These are phyloP conservation scores for Porphyrio hochstetteri DNA, from an alignment of 2,113 vertebrate species.

Conservation along the genomic window DNA sequence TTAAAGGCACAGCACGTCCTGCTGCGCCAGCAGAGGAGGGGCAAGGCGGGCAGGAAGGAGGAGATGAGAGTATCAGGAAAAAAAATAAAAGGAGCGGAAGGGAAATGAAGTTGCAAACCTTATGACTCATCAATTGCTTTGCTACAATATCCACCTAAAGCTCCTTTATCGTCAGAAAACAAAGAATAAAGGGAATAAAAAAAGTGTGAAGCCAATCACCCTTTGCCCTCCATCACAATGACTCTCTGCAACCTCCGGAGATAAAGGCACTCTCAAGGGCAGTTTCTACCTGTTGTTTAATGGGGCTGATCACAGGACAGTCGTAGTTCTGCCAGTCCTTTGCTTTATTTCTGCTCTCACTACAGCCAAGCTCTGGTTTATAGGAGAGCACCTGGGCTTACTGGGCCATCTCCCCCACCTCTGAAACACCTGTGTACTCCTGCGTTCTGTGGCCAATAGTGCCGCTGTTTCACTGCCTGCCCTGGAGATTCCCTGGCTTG, in stretches of 20 bases:
- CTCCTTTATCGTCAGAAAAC: not conserved
- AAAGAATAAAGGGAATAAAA: not conserved
- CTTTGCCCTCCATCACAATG: not conserved
- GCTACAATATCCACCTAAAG: not conserved
- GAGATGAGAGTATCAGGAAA: not conserved
- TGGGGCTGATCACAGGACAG: not conserved
- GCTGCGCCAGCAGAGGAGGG: not conserved
- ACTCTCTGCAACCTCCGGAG: not conserved
- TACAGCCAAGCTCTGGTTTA: not conserved
- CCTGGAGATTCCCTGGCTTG: not conserved
- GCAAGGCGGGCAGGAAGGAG: not conserved
- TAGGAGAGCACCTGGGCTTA: not conserved
- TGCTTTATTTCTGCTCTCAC: not conserved
- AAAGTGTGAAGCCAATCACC: not conserved
- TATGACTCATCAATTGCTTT: not conserved
- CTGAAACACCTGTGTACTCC: not conserved
- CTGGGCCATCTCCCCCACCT: not conserved
- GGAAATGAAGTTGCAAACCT: not conserved
- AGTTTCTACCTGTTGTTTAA: not conserved
- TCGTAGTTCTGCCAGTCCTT: not conserved
- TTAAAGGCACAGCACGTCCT: constrained; percentile 39
- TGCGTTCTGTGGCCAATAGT: not conserved
- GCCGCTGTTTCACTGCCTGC: not conserved
- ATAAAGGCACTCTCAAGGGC: not conserved
- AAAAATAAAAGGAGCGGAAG: not conserved